Evolutionary conservation across 2,888 invertebrate genomes (phyloP).

Genomic region (Caenorhabditis angaria): DNA sequence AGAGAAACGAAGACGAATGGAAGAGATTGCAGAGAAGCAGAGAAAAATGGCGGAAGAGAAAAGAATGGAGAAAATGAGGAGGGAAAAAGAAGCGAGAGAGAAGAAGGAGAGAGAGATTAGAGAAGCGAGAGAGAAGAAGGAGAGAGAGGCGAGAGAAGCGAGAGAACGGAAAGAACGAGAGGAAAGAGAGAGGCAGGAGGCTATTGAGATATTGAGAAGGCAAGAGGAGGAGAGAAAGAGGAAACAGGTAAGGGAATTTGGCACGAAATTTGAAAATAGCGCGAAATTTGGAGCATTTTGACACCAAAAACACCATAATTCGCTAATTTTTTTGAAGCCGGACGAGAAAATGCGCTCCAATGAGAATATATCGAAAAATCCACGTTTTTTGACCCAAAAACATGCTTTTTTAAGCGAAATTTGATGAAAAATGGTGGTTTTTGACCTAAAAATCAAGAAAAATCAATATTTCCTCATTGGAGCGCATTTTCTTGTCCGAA

Average conservation of each 20-base stretch:
- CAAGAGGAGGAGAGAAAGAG: not conserved
- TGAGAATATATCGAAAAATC: no score
- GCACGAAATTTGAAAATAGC: not conserved
- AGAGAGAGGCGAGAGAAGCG: conserved; percentile 6
- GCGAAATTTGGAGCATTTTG: no score
- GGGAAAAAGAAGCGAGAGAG: not conserved
- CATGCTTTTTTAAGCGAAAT: no score
- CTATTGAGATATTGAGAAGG: not conserved
- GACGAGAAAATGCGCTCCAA: no score
- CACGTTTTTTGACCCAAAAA: no score
- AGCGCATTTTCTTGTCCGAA: no score
- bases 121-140: conserved; percentile 5
- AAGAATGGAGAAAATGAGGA: conserved; percentile 1
- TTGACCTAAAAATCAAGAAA: no score
- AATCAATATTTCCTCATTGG: no score
- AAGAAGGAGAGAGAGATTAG: not conserved
- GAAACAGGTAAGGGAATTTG: not conserved
- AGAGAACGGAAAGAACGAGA: conserved; percentile 9
- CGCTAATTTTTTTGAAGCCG: no score
- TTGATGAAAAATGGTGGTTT: no score
- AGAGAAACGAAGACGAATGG: no score
- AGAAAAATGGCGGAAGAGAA: not conserved
- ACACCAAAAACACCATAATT: no score
- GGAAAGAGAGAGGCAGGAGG: conserved; percentile 8
- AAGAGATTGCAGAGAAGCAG: not conserved